A percentile compares a stretch with the other conserved stretches of the same genome.
These are phyloP conservation scores for Castor canadensis DNA, from an alignment of 2,113 vertebrate genomes.

Conservation along the genomic window DNA sequence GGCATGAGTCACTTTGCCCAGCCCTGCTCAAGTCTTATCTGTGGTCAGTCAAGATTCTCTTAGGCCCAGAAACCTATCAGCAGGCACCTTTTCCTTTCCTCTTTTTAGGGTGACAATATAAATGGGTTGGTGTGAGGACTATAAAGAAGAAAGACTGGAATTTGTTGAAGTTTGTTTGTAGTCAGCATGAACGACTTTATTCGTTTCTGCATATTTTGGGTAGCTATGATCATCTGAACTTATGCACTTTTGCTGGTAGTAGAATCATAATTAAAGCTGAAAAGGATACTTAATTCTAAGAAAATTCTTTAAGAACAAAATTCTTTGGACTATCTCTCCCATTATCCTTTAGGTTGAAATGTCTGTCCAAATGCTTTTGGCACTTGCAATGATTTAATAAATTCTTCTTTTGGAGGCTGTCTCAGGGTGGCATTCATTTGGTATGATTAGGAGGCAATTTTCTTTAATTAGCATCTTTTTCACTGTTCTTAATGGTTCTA, in stretches of 20 bases:
- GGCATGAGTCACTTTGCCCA: no score
- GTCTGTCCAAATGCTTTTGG: conserved; percentile 16
- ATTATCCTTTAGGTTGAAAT: not conserved
- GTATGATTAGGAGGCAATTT: not conserved
- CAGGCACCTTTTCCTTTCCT: not conserved
- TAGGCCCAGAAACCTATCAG: not conserved
- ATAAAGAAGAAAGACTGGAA: conserved; percentile 22
- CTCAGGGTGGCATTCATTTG: conserved; percentile 41
- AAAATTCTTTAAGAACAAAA: conserved; percentile 59
- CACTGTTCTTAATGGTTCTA: not conserved
- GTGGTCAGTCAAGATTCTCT: not conserved
- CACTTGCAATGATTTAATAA: conserved; percentile 24
- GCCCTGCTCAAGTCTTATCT: not conserved
- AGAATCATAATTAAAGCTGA: conserved; percentile 58
- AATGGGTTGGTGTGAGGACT: not conserved
- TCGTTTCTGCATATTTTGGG: conserved; percentile 30
- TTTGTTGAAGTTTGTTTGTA: not conserved
- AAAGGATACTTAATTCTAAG: conserved; percentile 44
- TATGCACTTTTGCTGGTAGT: not conserved
- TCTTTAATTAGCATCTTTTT: conserved; percentile 38
- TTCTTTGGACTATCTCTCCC: not conserved
- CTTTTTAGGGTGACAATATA: conserved; percentile 12
- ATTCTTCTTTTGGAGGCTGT: conserved; percentile 27
- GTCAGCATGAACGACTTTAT: not conserved
- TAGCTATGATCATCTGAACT: not conserved